Evolutionary conservation across 2,888 invertebrate species (phyloP).

Genomic region (Drosophila differens): DNA sequence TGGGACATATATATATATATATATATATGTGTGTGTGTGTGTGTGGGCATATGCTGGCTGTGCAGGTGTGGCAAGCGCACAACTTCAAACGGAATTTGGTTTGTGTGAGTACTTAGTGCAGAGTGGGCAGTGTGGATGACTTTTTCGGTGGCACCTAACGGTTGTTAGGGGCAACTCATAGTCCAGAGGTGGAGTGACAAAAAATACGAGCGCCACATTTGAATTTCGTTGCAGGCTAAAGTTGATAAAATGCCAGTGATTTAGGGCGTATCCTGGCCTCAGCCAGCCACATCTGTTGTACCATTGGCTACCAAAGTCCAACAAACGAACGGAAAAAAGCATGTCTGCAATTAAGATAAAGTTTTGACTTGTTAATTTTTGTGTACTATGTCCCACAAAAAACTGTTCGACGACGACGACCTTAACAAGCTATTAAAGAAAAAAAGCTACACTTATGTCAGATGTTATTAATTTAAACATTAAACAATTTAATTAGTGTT

Average conservation of each 20-base stretch:
- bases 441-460: neutral
- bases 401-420: neutral
- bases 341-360: conserved; percentile 31
- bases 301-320: conserved; percentile 11
- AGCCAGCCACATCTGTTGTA: conserved; percentile 23
- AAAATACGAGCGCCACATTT: conserved; percentile 62
- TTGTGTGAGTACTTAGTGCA: conserved; percentile 77
- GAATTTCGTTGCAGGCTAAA: conserved; percentile 72
- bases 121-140: conserved; percentile 65
- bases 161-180: conserved; percentile 37
- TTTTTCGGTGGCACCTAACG: conserved; percentile 32
- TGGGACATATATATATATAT: neutral
- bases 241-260: conserved; percentile 74
- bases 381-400: neutral
- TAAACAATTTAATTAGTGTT: conserved; percentile 34
- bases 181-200: neutral
- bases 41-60: conserved; percentile 14
- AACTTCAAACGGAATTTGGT: conserved; percentile 78
- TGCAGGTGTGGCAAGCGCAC: conserved; percentile 53
- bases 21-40: neutral
- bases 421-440: neutral
- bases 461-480: conserved; percentile 8
- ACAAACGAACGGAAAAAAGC: conserved; percentile 13
- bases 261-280: conserved; percentile 50
- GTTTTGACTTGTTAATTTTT: conserved; percentile 25